Evolutionary conservation across 2,797 vertebrate genomes (phyloP), one percentile per base, ranked within the genome.

Genomic region (Melanotaenia trifasciata): DNA sequence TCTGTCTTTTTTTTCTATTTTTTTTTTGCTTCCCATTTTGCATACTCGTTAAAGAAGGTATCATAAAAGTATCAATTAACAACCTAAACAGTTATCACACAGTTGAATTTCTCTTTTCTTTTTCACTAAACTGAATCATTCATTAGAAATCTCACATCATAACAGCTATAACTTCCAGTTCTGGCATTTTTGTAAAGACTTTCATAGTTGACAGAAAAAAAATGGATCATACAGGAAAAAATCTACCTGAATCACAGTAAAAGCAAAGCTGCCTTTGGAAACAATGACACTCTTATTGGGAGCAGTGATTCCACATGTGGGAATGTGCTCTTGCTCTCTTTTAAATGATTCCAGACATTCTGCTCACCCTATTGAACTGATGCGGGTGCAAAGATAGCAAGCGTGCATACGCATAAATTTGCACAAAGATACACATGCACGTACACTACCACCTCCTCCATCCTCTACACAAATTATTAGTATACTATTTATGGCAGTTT

Each of bases 271-370:
- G 73, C 82, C 84, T 90, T 88, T 92, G 91, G 94, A 94, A 94
- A 93, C 83, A 92, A 87, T 93, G 91, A 93, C 90, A 88, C 70
- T 91, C 76, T 79, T 92, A 82, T 87, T 83, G 80, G 87, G 81
- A 86, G 85, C 84, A 92, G 70, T 87, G 83, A 90, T 90, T 92
- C 90, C 90, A 90, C 89, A 89, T 89, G 85, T 76, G 86, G 84
- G 87, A 93, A 93, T 92, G 85, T 72, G 84, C 87, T 89, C 78
- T 87, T 74, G 67, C 80, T 84, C 72, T 50, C 72, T 80, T 87
- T 64, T 92, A 95, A 95, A 87, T 91, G 88, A 91, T 94, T 94
- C 90, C 93, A 95, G 93, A 93, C 89, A 68, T 43, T 53, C 78
- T 88, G 78, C 83, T 88, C 79, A 83, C 76, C 70, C 82, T 87